Base-by-base conservation (phyloP, 2,113 vertebrate genomes). In the Proteles cristata region DNA sequence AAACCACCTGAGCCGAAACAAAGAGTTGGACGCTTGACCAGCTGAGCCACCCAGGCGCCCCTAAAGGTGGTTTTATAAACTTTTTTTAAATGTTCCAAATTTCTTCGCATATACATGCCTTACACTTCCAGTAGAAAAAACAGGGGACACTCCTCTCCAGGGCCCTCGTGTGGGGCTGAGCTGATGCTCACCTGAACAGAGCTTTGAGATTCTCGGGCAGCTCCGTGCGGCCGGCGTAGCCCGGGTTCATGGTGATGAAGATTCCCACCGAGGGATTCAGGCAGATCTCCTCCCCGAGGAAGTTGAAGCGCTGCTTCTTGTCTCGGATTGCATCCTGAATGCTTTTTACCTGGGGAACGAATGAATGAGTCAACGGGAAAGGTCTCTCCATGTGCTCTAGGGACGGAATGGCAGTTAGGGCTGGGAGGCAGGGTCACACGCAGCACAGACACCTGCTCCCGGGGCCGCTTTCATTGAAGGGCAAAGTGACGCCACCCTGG, bases 231-330 rank as follows among this genome's bases (percentile, higher is more conserved):
- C 99, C 99, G 0, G 99, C 99, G 0, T 99, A 99, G 25, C 99
- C 99, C 0, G 99, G 99, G 97, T 99, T 99, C 99, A 99, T 99
- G 7, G 99, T 99, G 98, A 99, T 99, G 98, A 99, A 99, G 98
- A 99, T 99, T 5, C 99, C 99, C 2, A 99, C 99, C 0, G 99
- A 99, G 1, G 99, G 99, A 28, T 99, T 98, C 53, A 99, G 98
- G 63, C 97, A 99, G 84, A 99, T 99, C 50, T 99, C 99, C 96
- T 99, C 99, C 4, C 99, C 99, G 97, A 99, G 99, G 96, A 99
- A 99, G 98, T 96, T 99, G 98, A 99, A 99, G n/a, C 98, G 97
- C 90, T 98, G 98, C 96, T 99, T 99, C 98, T 99, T 99, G 94
- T 99, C 99, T 82, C 99, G 98, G 88, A 99, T 99, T 45, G 99